These are phyloP conservation scores for Pseudomyrmex cubaensis DNA, from an alignment of 1,140 invertebrate genomes.

Conservation along the genomic window DNA sequence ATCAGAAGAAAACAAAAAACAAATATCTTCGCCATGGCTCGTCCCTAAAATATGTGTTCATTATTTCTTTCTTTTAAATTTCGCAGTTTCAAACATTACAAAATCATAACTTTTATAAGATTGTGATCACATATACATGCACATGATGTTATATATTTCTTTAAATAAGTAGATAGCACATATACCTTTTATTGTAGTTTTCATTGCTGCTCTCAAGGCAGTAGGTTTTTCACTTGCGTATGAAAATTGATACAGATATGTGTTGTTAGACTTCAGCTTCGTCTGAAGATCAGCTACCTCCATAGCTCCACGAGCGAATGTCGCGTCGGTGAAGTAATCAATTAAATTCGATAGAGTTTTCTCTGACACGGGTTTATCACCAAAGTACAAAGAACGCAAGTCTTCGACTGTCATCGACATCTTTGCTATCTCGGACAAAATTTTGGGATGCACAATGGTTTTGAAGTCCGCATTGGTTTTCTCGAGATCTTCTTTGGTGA, in stretches of 20 bases:
- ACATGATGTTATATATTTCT: background rate
- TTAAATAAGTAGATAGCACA: conserved; percentile 3
- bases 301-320: conserved; percentile 81
- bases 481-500: background rate
- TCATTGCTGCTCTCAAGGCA: background rate
- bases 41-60: too few species aligned
- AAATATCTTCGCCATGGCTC: too few species aligned
- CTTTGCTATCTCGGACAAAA: conserved; percentile 12
- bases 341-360: conserved; percentile 76
- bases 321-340: conserved; percentile 81
- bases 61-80: too few species aligned
- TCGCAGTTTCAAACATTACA: too few species aligned
- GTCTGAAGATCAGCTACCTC: conserved; percentile 81
- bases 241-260: conserved; percentile 86
- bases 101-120: background rate
- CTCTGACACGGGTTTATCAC: conserved; percentile 76
- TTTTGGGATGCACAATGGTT: background rate
- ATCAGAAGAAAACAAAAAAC: background rate
- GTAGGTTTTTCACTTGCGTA: conserved; percentile 65
- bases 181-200: background rate
- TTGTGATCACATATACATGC: background rate
- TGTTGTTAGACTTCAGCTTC: conserved; percentile 59
- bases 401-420: conserved; percentile 55
- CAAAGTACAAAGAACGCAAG: conserved; percentile 76
- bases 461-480: conserved; percentile 37